Base-by-base conservation (phyloP, 2,888 invertebrate species). In the Tolmerus cingulatus region DNA sequence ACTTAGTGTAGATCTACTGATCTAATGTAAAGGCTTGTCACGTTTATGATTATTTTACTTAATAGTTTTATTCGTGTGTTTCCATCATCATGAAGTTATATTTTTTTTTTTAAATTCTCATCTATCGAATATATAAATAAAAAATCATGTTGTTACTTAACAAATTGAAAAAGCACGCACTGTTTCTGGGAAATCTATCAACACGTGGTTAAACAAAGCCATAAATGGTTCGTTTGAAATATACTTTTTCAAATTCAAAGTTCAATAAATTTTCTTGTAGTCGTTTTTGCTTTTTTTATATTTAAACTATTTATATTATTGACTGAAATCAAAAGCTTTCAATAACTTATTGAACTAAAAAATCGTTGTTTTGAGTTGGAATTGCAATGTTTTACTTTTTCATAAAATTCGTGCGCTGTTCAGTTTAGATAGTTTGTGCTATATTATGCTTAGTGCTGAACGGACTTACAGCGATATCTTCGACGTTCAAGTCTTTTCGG, bases 311-410 rank as follows among this genome's bases (percentile, higher is more conserved):
- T 66, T 66, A 23, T 23, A 19, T 66, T 66, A 27, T 27, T 66
- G 27, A 66, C 23, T 66, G 34, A 37, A 34, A n/a, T 76, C 76
- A 76, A 40, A 34, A 37, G 16, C n/a, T 79, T 82, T 81, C 79
- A 37, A 40, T 79, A 19, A 74, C 78, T 78, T 82, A 55, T 86
- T 40, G 23, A 78, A 46, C 16, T 37, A 55, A 40, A 74, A 92
- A 93, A 40, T 40, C 86, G 92, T 87, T 88, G 86, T 86, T 86
- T 86, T 86, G 86, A 86, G 86, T 86, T 86, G 86, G 79, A 79
- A 79, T 79, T 79, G 19, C 43, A 30, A 74, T 30, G 76, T 19
- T 46, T 77, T 55, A 40, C 19, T 86, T 57, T 27, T 40, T 79
- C 23, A 40, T 76, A n/a, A 76, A 37, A 76, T 76, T 37, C 40